These are phyloP conservation scores for Leptocoma aspasia DNA, from an alignment of 2,113 vertebrate species.

Conservation along the genomic window DNA sequence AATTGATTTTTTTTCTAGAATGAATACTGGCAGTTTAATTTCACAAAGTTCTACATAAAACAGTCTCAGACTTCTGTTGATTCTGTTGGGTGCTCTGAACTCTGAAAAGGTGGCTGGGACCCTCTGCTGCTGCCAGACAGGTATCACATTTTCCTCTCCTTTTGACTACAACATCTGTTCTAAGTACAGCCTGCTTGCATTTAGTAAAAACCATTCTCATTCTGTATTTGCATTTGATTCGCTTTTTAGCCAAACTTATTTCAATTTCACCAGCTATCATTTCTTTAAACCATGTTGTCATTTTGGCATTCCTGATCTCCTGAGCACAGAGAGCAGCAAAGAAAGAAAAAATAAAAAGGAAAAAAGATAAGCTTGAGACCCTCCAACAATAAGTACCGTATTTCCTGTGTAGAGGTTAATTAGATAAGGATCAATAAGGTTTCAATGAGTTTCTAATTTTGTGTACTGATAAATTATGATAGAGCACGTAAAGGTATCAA, in stretches of 20 bases:
- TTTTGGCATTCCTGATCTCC: conserved; percentile 38
- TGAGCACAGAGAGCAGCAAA: neutral
- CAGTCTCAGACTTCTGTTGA: neutral
- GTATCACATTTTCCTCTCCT: conserved; percentile 68
- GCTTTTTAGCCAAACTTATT: conserved; percentile 52
- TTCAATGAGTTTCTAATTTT: conserved; percentile 36
- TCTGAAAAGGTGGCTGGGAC: conserved; percentile 48
- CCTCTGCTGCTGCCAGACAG: conserved; percentile 67
- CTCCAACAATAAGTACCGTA: conserved; percentile 34
- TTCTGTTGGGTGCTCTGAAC: neutral
- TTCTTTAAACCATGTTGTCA: conserved; percentile 38
- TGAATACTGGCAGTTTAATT: neutral
- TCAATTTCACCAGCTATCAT: conserved; percentile 56
- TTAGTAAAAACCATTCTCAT: conserved; percentile 56
- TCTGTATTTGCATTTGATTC: conserved; percentile 49
- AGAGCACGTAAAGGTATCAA: conserved; percentile 20
- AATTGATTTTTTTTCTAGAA: neutral
- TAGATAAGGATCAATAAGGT: conserved; percentile 41
- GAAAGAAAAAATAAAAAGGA: neutral
- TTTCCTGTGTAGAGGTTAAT: conserved; percentile 43
- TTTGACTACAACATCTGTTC: conserved; percentile 63
- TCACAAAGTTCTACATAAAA: neutral
- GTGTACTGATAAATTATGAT: conserved; percentile 34
- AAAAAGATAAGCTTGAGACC: neutral
- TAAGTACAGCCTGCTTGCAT: conserved; percentile 58